Conservation (phyloP, 2,113 vertebrate genomes). For the Aphyosemion australe region DNA sequence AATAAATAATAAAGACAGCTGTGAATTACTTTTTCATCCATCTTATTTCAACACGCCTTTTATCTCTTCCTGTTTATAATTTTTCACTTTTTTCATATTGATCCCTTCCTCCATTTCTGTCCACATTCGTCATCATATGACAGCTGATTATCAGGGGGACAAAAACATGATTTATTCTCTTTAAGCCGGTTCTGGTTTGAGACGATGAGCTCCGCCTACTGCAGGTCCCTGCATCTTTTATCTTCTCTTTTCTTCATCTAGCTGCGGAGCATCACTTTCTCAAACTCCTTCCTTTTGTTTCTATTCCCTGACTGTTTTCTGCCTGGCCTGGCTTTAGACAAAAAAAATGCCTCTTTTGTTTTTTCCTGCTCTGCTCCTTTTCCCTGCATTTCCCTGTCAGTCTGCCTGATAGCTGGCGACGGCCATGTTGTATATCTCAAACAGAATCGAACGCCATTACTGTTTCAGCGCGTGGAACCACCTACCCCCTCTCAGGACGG, state of each 20-base stretch:
- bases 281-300: constrained; percentile 8
- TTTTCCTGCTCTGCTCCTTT: constrained; percentile 64
- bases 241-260: constrained; percentile 27
- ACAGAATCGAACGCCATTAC: constrained; percentile 95
- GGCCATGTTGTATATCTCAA: constrained; percentile 83
- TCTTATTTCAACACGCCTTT: neutral
- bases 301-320: constrained; percentile 25
- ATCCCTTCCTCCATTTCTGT: neutral
- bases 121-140: neutral
- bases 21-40: neutral
- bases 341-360: constrained; percentile 7
- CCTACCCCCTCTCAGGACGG: constrained; percentile 88
- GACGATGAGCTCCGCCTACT: constrained; percentile 7
- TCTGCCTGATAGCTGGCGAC: constrained; percentile 82
- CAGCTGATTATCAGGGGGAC: neutral
- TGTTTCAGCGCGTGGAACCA: constrained; percentile 97
- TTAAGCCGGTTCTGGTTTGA: neutral
- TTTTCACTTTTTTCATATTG: neutral
- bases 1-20: neutral
- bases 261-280: constrained; percentile 45
- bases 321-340: constrained; percentile 30
- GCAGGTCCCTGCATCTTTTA: constrained; percentile 19
- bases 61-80: neutral
- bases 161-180: neutral
- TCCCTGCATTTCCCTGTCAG: constrained; percentile 77